Evolutionary conservation across 2,113 vertebrate species (phyloP).

Genomic region (Microtus oregoni): DNA sequence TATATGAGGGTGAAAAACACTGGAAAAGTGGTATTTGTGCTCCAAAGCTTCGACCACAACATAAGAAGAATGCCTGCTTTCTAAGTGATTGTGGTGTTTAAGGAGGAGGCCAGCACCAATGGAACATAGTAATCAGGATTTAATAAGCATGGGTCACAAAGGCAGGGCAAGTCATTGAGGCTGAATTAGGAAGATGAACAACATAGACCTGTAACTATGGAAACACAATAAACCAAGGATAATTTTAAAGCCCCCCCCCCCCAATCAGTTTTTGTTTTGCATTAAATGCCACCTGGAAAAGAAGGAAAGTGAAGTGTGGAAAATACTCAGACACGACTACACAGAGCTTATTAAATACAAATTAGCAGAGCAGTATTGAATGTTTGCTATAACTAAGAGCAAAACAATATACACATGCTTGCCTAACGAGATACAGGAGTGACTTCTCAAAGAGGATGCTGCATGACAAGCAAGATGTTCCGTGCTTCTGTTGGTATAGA

Average conservation of each 20-base stretch:
- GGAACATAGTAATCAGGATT: conserved; percentile 77
- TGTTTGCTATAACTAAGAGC: background rate
- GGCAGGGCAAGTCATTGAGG: conserved; percentile 72
- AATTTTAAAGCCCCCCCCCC: conserved; percentile 82
- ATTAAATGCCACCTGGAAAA: conserved; percentile 78
- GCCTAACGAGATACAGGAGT: background rate
- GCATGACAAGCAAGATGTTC: background rate
- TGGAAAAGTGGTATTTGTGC: conserved; percentile 59
- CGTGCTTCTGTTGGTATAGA: background rate
- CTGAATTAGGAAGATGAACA: conserved; percentile 82
- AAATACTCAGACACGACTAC: conserved; percentile 57
- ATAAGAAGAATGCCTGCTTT: background rate
- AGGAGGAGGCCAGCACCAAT: conserved; percentile 66
- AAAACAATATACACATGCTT: background rate
- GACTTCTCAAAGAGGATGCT: conserved; percentile 11
- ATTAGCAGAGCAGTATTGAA: conserved; percentile 18
- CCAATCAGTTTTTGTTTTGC: conserved; percentile 86
- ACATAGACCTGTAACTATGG: conserved; percentile 86
- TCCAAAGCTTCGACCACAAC: conserved; percentile 60
- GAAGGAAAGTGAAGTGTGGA: conserved; percentile 70
- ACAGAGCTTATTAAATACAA: conserved; percentile 53
- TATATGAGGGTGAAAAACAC: background rate
- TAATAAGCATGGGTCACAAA: conserved; percentile 81
- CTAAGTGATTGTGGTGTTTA: conserved; percentile 63
- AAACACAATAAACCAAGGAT: conserved; percentile 86